Percentiles rank a stretch among this genome's conserved stretches.
Evolutionary conservation across 1,140 invertebrate genomes (phyloP).

Genomic region (Xylocopa sonorina): DNA sequence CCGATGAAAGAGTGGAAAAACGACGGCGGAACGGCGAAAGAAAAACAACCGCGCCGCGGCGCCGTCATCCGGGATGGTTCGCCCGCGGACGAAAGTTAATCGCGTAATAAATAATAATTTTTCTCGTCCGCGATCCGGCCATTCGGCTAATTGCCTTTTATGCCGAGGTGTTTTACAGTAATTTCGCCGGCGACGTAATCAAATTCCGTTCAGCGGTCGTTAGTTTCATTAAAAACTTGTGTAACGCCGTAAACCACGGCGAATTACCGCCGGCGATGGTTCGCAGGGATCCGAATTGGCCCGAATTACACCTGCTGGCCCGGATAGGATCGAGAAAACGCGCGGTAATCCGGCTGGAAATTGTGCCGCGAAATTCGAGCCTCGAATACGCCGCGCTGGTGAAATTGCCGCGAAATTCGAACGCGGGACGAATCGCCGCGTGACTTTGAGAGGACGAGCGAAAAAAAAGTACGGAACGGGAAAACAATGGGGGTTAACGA

Average conservation of each 20-base stretch:
- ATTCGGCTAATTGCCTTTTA: conserved; percentile 8
- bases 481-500: not conserved
- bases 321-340: not conserved
- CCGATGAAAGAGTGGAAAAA: not conserved
- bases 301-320: not conserved
- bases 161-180: not conserved
- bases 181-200: not conserved
- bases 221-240: not conserved
- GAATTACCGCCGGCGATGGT: not conserved
- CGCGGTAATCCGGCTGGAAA: no score
- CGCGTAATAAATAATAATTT: conserved; percentile 33
- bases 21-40: not conserved
- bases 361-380: not conserved
- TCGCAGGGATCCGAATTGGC: not conserved
- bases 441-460: no score
- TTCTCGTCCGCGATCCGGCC: not conserved
- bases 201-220: no score
- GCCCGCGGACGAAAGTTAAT: conserved; percentile 23
- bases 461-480: not conserved
- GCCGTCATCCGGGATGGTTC: not conserved
- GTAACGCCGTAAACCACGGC: not conserved
- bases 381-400: no score
- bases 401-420: not conserved
- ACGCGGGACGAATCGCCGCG: no score
- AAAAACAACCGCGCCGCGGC: not conserved